Evolutionary conservation across 2,113 vertebrate species (phyloP).

Genomic region (Pelmatolapia mariae): DNA sequence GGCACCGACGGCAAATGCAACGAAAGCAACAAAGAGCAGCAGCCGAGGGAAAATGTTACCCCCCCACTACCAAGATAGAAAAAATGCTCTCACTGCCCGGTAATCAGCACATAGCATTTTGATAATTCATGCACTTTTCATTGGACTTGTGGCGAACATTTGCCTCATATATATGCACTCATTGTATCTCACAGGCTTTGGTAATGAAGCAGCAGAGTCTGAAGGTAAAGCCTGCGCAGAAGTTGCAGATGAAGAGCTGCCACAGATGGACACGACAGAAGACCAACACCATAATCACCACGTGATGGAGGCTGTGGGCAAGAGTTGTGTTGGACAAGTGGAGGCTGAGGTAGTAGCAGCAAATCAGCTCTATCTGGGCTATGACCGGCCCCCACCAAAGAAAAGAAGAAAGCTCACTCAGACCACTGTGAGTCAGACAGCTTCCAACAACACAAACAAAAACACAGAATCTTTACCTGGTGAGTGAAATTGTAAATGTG

Average conservation of each 20-base stretch:
- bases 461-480: background rate
- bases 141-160: background rate
- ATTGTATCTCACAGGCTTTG: background rate
- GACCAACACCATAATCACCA: background rate
- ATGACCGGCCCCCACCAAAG: background rate
- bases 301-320: background rate
- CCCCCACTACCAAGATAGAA: rapidly evolving
- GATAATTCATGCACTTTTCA: background rate
- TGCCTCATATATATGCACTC: background rate
- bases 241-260: background rate
- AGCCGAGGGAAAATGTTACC: background rate
- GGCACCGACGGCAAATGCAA: background rate
- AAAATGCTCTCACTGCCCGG: background rate
- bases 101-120: background rate
- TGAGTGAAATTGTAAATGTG: background rate
- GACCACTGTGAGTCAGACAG: background rate
- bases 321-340: background rate
- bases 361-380: rapidly evolving
- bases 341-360: background rate
- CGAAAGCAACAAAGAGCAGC: background rate
- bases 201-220: background rate
- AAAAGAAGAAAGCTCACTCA: background rate
- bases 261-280: background rate
- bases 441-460: background rate
- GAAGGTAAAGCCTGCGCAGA: background rate